Evolutionary conservation across 2,888 invertebrate genomes (phyloP), one percentile per base, ranked within the genome.

Genomic region (Himalopsyche tibetana): DNA sequence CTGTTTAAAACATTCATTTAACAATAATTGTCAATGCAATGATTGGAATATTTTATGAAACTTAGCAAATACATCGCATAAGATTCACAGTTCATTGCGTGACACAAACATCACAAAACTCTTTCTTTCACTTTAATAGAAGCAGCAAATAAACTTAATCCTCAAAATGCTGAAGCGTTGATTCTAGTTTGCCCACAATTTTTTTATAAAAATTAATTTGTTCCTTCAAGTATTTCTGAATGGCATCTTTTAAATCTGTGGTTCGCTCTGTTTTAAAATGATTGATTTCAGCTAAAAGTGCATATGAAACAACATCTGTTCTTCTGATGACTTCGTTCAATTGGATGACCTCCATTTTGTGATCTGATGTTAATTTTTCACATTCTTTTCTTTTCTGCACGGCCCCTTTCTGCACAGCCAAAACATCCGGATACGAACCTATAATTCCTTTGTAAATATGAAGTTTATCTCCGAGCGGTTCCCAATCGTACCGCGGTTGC

Each of bases 371-470:
- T 89, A 96, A 92, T 89, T 96, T 95, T 90, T 98, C 97, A 91
- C 97, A 98, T 90, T 99, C 99, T 89, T 96, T 96, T 89, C 97
- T 95, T 91, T 98, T 99, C 89, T 97, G 96, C 89, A 98, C 95
- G 1, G 97, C 97, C 89, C 95, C 97, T 94, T 97, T 98, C 90
- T 99, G 98, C 89, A 98, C 96, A 81, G 95, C 95, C 85, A 99
- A 93, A 83, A 97, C 96, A 90, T 99, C 99, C 0, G 99, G 99
- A 90, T 98, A 98, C 87, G 95, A 96, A 86, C 96, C 95, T 11
- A 99, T 95, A 84, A 99, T 95, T 84, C 99, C 99, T 91, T 98
- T 97, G 93, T 99, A 99, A 89, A 99, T 96, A 90, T 98, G 98
- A 89, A 99, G 94, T 89, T 97, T 96, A 91, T 99, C 99, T 80